Percentiles rank a stretch among this genome's conserved stretches.
Conservation (phyloP, 2,888 invertebrate genomes). For the Microplitis manilae region DNA sequence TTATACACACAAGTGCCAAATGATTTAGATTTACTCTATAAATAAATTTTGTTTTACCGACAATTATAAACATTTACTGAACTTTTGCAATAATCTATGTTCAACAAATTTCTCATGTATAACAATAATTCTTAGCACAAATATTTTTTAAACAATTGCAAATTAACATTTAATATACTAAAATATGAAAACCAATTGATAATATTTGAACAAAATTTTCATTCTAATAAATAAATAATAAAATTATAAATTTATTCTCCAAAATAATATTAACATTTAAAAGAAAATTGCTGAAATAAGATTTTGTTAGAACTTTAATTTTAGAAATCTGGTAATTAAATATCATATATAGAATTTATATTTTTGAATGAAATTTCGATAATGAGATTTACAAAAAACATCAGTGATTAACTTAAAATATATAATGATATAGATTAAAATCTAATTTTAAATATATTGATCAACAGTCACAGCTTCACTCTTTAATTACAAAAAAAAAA, state of each 20-base stretch:
- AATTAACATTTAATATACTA: neutral
- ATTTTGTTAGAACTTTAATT: too few relatives aligned
- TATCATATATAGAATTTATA: too few relatives aligned
- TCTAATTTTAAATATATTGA: neutral
- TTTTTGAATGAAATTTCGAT: too few relatives aligned
- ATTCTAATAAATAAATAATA: too few relatives aligned
- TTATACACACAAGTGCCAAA: constrained; percentile 31
- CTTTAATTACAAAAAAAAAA: constrained; percentile 17
- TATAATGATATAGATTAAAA: neutral
- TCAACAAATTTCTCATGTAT: neutral
- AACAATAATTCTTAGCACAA: neutral
- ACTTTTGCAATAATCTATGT: constrained; percentile 15
- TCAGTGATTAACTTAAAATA: too few relatives aligned
- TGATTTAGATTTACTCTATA: constrained; percentile 26
- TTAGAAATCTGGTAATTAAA: too few relatives aligned
- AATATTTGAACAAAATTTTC: too few relatives aligned
- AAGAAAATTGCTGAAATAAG: too few relatives aligned
- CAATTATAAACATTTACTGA: constrained; percentile 21
- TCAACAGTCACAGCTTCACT: neutral
- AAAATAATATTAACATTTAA: too few relatives aligned
- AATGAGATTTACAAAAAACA: too few relatives aligned
- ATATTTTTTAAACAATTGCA: neutral
- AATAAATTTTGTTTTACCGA: constrained; percentile 34
- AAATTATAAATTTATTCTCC: too few relatives aligned
- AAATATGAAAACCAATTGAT: neutral